A percentile compares a stretch with the other conserved stretches of the same genome.
Conservation (phyloP, 2,888 invertebrate genomes). For the Apamea anceps region DNA sequence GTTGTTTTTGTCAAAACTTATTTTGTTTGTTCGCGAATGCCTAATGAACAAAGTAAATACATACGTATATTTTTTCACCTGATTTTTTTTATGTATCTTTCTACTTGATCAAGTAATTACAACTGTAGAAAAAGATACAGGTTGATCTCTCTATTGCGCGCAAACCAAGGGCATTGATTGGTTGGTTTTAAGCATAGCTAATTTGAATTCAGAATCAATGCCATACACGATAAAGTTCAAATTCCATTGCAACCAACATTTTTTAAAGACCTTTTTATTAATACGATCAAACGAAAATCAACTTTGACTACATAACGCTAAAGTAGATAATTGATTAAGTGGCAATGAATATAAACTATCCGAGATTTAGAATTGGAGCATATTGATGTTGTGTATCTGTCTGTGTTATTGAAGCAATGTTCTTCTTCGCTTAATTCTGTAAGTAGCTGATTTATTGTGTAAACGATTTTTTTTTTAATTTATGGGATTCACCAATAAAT, state of each 20-base stretch:
- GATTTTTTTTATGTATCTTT: no score
- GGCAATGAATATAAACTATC: background rate
- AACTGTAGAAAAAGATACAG: background rate
- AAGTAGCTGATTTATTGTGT: constrained; percentile 77
- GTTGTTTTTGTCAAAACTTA: no score
- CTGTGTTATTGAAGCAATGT: constrained; percentile 45
- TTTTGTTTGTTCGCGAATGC: no score
- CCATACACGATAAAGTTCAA: background rate
- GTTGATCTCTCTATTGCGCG: constrained; percentile 1
- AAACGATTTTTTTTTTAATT: constrained; percentile 73
- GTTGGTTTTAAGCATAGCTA: background rate
- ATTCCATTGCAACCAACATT: background rate
- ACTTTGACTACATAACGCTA: background rate
- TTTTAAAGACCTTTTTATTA: background rate
- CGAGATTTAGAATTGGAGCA: background rate
- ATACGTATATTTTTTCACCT: no score
- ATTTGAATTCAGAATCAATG: background rate
- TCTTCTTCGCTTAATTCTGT: constrained; percentile 75
- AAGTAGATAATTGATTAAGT: background rate
- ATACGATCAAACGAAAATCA: background rate
- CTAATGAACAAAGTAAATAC: no score
- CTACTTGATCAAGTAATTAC: background rate
- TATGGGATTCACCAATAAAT: constrained; percentile 84
- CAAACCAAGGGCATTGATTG: background rate
- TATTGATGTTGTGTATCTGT: constrained; percentile 27